phyloP scores from a whole-genome alignment of 2,797 vertebrate species.

The Natrix natrix region DNA sequence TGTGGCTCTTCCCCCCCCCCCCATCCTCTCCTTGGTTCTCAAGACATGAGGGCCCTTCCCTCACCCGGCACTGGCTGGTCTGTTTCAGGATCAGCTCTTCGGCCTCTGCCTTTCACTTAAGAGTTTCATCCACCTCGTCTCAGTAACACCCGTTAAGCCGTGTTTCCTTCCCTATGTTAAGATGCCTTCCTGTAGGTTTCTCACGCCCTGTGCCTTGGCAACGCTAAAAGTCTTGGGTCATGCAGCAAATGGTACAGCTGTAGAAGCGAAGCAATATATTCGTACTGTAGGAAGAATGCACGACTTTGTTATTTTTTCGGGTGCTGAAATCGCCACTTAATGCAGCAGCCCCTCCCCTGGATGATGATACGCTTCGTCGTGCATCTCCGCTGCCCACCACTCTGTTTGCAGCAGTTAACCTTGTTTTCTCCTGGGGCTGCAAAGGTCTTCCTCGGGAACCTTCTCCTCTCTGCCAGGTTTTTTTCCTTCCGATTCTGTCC shows the following conservation, averaged over 20 bases:
- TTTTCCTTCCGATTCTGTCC: not conserved
- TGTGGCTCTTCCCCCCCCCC: not conserved
- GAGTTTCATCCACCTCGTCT: not conserved
- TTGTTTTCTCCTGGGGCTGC: not conserved
- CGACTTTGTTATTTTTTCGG: not conserved
- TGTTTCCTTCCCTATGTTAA: not conserved
- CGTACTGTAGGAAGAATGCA: not conserved
- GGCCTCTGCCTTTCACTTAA: not conserved
- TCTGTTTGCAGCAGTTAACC: not conserved
- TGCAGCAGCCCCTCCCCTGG: not conserved
- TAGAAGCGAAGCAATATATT: not conserved
- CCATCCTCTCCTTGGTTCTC: not conserved
- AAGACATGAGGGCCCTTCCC: not conserved
- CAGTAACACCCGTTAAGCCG: not conserved
- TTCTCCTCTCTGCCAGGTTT: not conserved
- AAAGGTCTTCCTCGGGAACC: not conserved
- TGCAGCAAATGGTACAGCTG: not conserved
- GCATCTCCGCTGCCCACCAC: not conserved
- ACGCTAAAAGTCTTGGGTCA: not conserved
- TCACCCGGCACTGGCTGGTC: not conserved
- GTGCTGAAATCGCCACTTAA: not conserved
- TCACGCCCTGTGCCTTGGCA: not conserved
- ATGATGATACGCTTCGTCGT: too few species aligned
- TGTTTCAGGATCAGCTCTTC: not conserved
- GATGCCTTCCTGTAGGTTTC: not conserved